phyloP scores from a whole-genome alignment of 2,888 invertebrate genomes.

The Andrena haemorrhoa region DNA sequence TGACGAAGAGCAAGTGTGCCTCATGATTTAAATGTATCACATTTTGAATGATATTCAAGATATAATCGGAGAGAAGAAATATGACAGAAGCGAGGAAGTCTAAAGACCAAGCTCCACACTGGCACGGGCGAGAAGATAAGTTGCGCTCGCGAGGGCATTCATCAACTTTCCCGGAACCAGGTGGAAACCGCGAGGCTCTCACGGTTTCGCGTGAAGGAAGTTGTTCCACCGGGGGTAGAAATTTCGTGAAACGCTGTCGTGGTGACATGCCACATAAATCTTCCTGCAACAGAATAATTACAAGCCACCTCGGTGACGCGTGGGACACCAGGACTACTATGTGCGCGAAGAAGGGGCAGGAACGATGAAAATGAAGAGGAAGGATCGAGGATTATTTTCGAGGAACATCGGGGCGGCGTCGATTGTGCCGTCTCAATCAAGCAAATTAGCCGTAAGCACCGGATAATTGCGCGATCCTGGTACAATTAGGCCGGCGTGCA shows the following conservation, averaged over 20 bases:
- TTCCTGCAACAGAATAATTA: slow-evolving; percentile 79
- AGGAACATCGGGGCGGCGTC: slow-evolving; percentile 53
- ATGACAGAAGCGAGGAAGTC: background rate
- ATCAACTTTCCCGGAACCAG: slow-evolving; percentile 47
- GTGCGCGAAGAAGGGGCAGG: background rate
- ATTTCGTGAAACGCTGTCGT: slow-evolving; percentile 67
- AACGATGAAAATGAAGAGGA: background rate
- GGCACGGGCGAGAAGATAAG: background rate
- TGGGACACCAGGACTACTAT: slow-evolving; percentile 2
- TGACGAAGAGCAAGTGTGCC: no score
- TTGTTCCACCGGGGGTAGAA: slow-evolving; percentile 45
- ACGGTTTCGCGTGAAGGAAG: slow-evolving; percentile 52
- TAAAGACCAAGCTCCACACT: background rate
- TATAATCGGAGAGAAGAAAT: no score
- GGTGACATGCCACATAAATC: slow-evolving; percentile 69
- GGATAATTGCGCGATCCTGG: slow-evolving; percentile 72
- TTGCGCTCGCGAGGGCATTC: slow-evolving; percentile 4
- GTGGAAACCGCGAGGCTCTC: slow-evolving; percentile 36
- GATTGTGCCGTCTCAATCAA: slow-evolving; percentile 72
- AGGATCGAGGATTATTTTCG: slow-evolving; percentile 43
- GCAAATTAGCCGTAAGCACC: slow-evolving; percentile 73
- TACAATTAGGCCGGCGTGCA: slow-evolving; percentile 70
- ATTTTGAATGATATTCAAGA: no score
- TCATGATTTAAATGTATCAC: no score
- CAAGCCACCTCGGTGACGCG: slow-evolving; percentile 55